Conservation (phyloP, 2,888 invertebrate genomes). For the Caenorhabditis sp. region DNA sequence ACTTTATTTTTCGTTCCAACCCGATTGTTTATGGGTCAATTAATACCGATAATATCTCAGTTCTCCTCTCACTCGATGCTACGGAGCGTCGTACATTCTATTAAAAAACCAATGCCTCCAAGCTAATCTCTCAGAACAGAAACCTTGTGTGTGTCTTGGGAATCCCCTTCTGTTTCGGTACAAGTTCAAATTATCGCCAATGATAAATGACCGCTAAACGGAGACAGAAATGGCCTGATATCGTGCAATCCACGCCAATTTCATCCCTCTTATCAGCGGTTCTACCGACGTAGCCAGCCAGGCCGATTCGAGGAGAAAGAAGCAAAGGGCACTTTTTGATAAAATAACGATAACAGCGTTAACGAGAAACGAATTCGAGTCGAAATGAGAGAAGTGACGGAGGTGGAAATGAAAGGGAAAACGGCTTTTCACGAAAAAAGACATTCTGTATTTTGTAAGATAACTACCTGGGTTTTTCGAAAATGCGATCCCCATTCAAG, state of each 20-base stretch:
- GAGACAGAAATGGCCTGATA: slow-evolving; percentile 35
- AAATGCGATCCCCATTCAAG: too few species aligned
- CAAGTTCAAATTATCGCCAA: slow-evolving; percentile 24
- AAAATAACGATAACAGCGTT: too few species aligned
- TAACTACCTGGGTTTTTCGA: too few species aligned
- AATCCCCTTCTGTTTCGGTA: not conserved
- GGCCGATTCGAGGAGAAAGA: slow-evolving; percentile 17
- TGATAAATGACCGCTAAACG: not conserved
- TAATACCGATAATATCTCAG: too few species aligned
- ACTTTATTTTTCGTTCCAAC: not conserved
- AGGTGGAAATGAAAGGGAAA: slow-evolving; percentile 17
- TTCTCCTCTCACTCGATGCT: too few species aligned
- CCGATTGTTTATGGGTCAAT: too few species aligned
- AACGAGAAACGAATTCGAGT: too few species aligned
- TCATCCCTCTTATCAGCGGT: slow-evolving; percentile 11
- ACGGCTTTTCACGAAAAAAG: not conserved
- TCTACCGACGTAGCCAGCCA: slow-evolving; percentile 11
- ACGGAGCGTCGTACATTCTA: too few species aligned
- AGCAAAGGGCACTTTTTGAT: slow-evolving; percentile 20
- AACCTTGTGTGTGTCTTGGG: not conserved
- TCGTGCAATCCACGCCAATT: slow-evolving; percentile 20
- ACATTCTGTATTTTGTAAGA: too few species aligned
- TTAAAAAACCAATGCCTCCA: not conserved
- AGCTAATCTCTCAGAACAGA: not conserved
- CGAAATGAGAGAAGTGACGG: not conserved